phyloP scores from a whole-genome alignment of 2,797 vertebrate species.

The Scolopax bukidnonensis region DNA sequence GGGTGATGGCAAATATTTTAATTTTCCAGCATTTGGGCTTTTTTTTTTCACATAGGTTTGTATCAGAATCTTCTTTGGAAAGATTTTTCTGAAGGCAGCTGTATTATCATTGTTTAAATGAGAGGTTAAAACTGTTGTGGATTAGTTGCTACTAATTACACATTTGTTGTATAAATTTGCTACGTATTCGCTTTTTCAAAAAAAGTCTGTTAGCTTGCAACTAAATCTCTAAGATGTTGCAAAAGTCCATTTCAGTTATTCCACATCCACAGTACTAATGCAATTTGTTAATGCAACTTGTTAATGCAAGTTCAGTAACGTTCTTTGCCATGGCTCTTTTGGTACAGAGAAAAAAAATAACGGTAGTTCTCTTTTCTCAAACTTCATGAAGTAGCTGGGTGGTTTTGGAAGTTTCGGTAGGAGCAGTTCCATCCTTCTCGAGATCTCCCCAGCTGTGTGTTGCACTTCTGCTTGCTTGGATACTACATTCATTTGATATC shows the following conservation, averaged over 20 bases:
- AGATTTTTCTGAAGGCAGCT: background rate
- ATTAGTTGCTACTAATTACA: background rate
- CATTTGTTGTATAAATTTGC: background rate
- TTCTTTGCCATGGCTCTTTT: background rate
- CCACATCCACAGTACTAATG: accelerated
- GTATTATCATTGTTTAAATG: background rate
- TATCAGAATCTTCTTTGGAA: background rate
- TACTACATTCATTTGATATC: background rate
- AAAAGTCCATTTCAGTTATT: background rate
- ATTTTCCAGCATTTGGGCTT: background rate
- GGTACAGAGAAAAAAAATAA: background rate
- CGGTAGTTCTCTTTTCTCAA: background rate
- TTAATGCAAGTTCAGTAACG: background rate
- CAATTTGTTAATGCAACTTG: background rate
- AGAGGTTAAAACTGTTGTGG: background rate
- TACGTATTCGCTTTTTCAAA: background rate
- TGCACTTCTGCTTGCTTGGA: background rate
- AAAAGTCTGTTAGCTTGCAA: background rate
- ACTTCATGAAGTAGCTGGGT: background rate
- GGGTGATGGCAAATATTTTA: background rate
- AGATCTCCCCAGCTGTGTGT: background rate
- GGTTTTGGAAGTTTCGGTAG: background rate
- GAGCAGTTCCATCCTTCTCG: background rate
- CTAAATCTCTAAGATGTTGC: background rate
- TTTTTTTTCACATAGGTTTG: background rate